Base-by-base conservation (phyloP, 2,888 invertebrate species). In the Conus canariensis region DNA sequence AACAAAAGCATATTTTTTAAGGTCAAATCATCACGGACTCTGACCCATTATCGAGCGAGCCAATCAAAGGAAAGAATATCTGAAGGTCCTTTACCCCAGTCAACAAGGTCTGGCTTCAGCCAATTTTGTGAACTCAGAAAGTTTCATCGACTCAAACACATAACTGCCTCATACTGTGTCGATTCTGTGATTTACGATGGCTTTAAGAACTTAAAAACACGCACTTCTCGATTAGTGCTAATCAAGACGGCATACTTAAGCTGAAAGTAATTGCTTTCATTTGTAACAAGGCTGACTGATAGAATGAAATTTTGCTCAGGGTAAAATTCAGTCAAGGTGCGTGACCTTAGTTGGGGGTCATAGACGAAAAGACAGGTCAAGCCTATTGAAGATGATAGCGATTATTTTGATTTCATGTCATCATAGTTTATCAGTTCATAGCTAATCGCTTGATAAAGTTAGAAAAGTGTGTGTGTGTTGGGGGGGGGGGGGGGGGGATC, bases 51-150 rank as follows among this genome's bases (percentile, higher is more conserved):
- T 58, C 19, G 67, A 45, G 19, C 45, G 64, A 67, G 45, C 86
- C 86, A 86, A 86, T 86, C 86, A 86, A 67, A 86, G 85, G 45
- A 86, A 86, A 60, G 45, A 67, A 22, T 60, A n/a, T 19, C n/a
- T 9, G 85, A 30, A 77, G 77, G 30, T 19, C 19, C 1, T 85
- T 59, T 85, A 59, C 83, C 83, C 45, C 22, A 83, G 19, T 83
- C 83, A 83, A 83, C 83, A n/a, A 14, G 60, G n/a, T 25, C 25
- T 56, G 19, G 16, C 8, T 10, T 56, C 56, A 56, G 45, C 22
- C 16, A 9, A 14, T 64, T 64, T 16, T 10, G 64, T 16, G 6
- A 14, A 64, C 10, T 22, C 58, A 58, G 19, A 5, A 83, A 58
- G 22, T 10, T 45, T 10, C 6, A 58, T 22, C 6, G 8, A 6